Evolutionary conservation across 2,888 invertebrate genomes (phyloP), one percentile per base, ranked within the genome.

Genomic region (Cyrtodaria siliqua): DNA sequence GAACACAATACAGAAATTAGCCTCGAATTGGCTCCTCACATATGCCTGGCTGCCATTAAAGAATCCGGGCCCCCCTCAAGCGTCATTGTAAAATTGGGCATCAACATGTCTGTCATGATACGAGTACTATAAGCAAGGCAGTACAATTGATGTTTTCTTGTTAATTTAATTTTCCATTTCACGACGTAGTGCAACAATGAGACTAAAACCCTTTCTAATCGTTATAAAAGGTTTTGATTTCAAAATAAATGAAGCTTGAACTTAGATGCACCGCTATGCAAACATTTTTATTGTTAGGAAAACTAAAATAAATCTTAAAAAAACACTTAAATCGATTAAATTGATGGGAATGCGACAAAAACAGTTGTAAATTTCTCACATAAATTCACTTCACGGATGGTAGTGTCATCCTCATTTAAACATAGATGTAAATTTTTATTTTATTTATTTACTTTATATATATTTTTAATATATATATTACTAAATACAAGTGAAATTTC

Each of bases 1-100:
- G 40, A 68, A 42, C 33, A 71, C 66, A 66, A 73, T 67, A 73
- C 49, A 67, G 61, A 61, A 61, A 67, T 73, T 61, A 73, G 67
- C 73, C 61, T 49, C 56, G 50, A 23, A 61, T 47, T 50, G 64
- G 64, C 53, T 26, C 63, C 50, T 64, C 71, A 40, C 71, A 71
- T 71, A 71, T 71, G 71, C 64, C 64, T 40, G 44, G 52, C 33
- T 70, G 63, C 38, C 23, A 20, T 20, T 16, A 16, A 42, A 44
- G 50, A 24, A 38, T 27, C 38, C 40, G 4, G 20, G 33, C 52
- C 44, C n/a, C 47, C 57, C 57, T 59, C 42, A 49, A 23, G 38
- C 59, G 6, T 16, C 16, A 16, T 16, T 9, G 16, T 16, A 16
- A 18, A 44, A 16, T 18, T 18, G 6, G 4, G 4, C 44, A 44